phyloP scores from a whole-genome alignment of 2,797 vertebrate genomes.

The Enteromius radiatus region DNA sequence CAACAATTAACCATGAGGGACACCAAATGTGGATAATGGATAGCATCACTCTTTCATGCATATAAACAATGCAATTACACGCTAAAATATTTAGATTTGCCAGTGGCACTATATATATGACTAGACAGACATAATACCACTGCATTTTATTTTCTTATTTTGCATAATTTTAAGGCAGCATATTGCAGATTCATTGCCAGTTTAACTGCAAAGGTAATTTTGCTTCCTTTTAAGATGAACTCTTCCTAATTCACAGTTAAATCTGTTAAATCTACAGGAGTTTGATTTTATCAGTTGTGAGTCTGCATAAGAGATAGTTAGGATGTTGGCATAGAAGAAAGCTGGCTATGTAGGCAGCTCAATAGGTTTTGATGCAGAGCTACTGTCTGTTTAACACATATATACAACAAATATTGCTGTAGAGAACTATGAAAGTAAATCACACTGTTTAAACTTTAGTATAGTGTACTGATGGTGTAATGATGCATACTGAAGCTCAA shows the following conservation, averaged over 20 bases:
- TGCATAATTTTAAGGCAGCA: neutral
- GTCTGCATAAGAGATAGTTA: neutral
- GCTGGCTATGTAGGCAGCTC: neutral
- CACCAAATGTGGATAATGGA: neutral
- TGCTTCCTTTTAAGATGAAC: neutral
- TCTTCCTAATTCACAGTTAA: neutral
- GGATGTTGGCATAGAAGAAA: neutral
- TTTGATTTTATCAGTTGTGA: neutral
- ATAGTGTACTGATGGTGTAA: neutral
- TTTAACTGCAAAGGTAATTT: neutral
- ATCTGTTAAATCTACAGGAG: neutral
- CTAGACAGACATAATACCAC: neutral
- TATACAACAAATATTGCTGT: neutral
- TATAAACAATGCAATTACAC: conserved; percentile 11
- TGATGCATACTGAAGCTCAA: neutral
- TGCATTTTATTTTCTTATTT: neutral
- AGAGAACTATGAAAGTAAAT: neutral
- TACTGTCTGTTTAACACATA: neutral
- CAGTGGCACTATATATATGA: conserved; percentile 8
- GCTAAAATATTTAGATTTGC: neutral
- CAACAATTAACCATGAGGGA: conserved; percentile 25
- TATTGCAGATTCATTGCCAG: neutral
- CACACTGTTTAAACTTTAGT: neutral
- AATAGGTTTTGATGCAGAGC: neutral
- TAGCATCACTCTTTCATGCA: neutral